Base-by-base conservation (phyloP, 2,113 vertebrate genomes). In the Rhinoptilus africanus region DNA sequence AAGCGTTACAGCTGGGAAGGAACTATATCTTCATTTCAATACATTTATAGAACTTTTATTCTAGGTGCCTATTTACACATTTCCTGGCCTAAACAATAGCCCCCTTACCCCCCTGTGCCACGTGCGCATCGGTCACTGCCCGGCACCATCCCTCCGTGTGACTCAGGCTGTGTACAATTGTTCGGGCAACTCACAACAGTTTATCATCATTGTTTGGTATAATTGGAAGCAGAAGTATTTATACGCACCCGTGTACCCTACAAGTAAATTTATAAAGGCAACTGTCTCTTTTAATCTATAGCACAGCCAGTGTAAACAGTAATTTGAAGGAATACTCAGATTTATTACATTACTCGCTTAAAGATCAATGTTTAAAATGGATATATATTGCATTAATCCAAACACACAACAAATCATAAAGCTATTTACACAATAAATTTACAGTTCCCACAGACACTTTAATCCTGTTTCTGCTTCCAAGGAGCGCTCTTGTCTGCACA, bases 221-320 rank as follows among this genome's bases (percentile, higher is more conserved):
- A 99, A 99, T 97, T 98, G 98, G 98, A 98, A 98, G 97, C 98
- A 98, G 98, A 97, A 97, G 98, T 98, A 98, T 98, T 98, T 98
- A 98, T 97, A 98, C 93, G 93, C 64, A 91, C 59, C 95, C 94
- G 9, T 81, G 96, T 95, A 97, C 71, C 57, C 93, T 94, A 93
- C 95, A 97, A 97, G 97, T 94, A 97, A 98, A 98, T 98, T 98
- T 98, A 98, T 98, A 99, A 97, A 97, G 98, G 97, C 97, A 98
- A 98, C 97, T 98, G 98, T 98, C 98, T 98, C 96, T 97, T 98
- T 98, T 98, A 98, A 98, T 99, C 98, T 98, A 97, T 95, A 97
- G 94, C 96, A 96, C 35, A 80, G 95, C 97, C 98, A 98, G 98
- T 98, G 94, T 98, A 97, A 97, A 98, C 95, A 98, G 76, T 96